Base-by-base conservation (phyloP, 2,888 invertebrate genomes). In the Papilio gigon region DNA sequence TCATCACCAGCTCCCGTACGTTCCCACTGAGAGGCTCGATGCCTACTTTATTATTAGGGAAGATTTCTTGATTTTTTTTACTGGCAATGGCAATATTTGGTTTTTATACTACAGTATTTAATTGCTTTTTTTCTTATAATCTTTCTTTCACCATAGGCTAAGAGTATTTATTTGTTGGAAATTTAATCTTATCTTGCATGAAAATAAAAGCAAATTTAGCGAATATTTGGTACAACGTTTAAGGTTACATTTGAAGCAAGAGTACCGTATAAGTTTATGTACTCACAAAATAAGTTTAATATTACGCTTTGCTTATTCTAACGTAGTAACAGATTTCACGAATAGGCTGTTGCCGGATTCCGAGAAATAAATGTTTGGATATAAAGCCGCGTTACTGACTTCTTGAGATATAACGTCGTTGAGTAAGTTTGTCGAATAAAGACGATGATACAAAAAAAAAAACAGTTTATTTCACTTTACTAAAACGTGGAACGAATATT, bases 301-400 rank as follows among this genome's bases (percentile, higher is more conserved):
- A 67, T 53, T 40, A 53, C 27, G 47, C 37, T 50, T 67, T 50
- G 60, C 61, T 61, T 67, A 59, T 67, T 67, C 50, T 60, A 67
- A 67, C 40, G 37, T 20, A 27, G 60, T 50, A 50, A 67, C 67
- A 67, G 50, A 67, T 67, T 60, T 67, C 35, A 53, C 40, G 12
- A n/a, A 33, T 50, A 35, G 40, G 37, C 60, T 50, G 47, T 53
- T 40, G 67, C 60, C 60, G 22, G 65, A 61, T 30, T 47, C 27
- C 12, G 20, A 8, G 30, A 50, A 50, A 61, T 47, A 60, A 67
- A 50, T 50, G 58, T 40, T 35, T 37, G 25, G 8, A 67, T 27
- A 61, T 37, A 67, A 30, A 64, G 25, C 35, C 35, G 37, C 64
- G 25, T 50, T 64, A 37, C 53, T 30, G 30, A 56, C 53, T 56